Conservation (phyloP, 2,113 vertebrate genomes). For the Paradisaea rubra region DNA sequence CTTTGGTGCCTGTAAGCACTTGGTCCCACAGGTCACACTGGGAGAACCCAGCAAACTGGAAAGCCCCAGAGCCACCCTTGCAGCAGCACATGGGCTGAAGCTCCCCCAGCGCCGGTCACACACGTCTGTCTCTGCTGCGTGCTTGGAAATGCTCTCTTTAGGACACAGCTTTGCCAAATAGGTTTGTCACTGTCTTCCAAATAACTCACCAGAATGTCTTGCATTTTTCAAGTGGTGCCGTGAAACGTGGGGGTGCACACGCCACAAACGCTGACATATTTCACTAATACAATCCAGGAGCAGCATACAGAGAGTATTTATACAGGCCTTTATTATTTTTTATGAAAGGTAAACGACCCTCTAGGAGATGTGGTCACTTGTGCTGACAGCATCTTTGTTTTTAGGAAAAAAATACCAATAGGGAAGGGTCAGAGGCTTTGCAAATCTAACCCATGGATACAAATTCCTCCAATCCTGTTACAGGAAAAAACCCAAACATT, state of each 20-base stretch:
- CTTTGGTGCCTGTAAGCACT: neutral
- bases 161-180: neutral
- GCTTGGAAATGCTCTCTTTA: neutral
- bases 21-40: neutral
- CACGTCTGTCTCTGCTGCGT: neutral
- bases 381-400: neutral
- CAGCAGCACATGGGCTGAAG: neutral
- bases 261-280: neutral
- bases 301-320: neutral
- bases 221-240: neutral
- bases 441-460: neutral
- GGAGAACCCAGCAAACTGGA: neutral
- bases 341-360: neutral
- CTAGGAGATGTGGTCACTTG: neutral
- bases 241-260: neutral
- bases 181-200: neutral
- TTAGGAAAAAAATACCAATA: neutral
- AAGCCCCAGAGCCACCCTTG: neutral
- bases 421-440: neutral
- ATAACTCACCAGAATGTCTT: neutral
- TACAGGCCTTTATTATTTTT: neutral
- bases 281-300: neutral
- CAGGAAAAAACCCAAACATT: neutral
- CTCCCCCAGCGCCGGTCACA: fast-evolving
- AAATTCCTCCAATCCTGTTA: neutral